Base-by-base conservation (phyloP, 2,888 invertebrate genomes). In the Mythimna albipuncta region DNA sequence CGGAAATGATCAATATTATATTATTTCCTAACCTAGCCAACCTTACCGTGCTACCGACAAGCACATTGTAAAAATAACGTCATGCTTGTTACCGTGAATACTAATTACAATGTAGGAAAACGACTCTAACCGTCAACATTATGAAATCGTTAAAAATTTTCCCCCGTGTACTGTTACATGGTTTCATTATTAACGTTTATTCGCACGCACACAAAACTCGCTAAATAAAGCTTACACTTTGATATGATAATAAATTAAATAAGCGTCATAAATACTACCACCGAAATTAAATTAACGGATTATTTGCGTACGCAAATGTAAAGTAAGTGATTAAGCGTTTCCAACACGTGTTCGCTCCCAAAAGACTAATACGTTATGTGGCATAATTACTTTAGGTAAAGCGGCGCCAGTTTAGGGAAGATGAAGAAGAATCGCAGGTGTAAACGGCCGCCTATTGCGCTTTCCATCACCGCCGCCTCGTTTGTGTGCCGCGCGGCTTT, bases 341-440 rank as follows among this genome's bases (percentile, higher is more conserved):
- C 92, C 92, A 93, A 94, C 94, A 93, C 93, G 92, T 94, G 93
- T 93, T 92, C 90, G 89, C 92, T 95, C 95, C 95, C 95, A 93
- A 94, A 95, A 95, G 95, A 94, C 95, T 95, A 95, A 95, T 95
- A 94, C 92, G 93, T 95, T 95, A 94, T 94, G 92, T 93, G 92
- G 93, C 92, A 94, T 96, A 95, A 96, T 96, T 95, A 94, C 93
- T 94, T 95, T 93, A 94, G 93, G 93, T 92, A 94, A 94, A 95
- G 89, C 91, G 93, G 92, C 85, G 92, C 93, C 95, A 91, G 93
- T 94, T 95, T 93, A 94, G 93, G 93, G 93, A 94, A 95, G 95
- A 95, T 94, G 94, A 94, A 96, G 95, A 95, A 95, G 95, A 95
- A 95, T 95, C 93, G 93, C 94, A 95, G 95, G 95, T 95, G 95